These are phyloP conservation scores for Sesamia inferens DNA, from an alignment of 2,888 invertebrate genomes.

Conservation along the genomic window DNA sequence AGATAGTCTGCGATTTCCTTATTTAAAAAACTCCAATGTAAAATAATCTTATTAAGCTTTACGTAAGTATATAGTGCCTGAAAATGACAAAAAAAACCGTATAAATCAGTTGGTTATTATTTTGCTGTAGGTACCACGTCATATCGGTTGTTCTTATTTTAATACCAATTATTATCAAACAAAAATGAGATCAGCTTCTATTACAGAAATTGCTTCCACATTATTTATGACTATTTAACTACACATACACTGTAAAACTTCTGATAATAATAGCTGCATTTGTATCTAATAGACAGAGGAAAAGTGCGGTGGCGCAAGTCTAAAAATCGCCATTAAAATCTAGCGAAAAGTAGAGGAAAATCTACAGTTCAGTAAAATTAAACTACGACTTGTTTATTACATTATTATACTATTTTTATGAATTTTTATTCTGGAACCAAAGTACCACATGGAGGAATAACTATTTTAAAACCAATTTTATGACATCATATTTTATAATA, in stretches of 20 bases:
- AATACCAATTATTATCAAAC: not conserved
- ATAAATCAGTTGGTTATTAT: not conserved
- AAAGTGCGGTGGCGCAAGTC: not conserved
- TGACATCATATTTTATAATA: conserved; percentile 8
- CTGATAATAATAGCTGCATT: not conserved
- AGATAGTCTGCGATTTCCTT: conserved; percentile 68
- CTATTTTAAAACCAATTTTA: conserved; percentile 20
- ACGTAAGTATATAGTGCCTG: not conserved
- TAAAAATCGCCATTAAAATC: no score
- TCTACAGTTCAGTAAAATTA: not conserved
- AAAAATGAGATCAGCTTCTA: not conserved
- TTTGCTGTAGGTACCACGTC: no score
- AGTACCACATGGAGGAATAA: conserved; percentile 3
- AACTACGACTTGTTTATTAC: conserved; percentile 19
- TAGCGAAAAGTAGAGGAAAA: not conserved
- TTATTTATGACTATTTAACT: not conserved
- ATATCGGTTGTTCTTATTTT: not conserved
- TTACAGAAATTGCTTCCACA: not conserved
- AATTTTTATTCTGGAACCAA: conserved; percentile 25
- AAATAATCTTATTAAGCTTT: conserved; percentile 12
- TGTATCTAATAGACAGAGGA: not conserved
- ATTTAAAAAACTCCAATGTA: conserved; percentile 44
- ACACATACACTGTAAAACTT: not conserved
- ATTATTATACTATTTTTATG: conserved; percentile 24
- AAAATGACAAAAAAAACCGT: not conserved